Conservation (phyloP, 2,797 vertebrate species). For the Chelon auratus region DNA sequence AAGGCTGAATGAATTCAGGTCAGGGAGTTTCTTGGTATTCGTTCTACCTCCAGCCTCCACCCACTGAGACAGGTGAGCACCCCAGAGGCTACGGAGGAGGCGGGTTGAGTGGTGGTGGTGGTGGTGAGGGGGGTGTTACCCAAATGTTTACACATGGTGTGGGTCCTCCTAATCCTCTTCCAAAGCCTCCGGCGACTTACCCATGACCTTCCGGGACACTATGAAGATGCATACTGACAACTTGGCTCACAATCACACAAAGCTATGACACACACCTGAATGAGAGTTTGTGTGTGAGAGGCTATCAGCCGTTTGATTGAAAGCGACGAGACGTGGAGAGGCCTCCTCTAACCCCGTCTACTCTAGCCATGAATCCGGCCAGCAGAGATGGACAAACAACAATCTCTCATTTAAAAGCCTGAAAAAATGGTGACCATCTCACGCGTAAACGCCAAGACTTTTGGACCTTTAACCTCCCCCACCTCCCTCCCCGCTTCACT, state of each 20-base stretch:
- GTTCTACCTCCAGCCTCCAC: conserved; percentile 37
- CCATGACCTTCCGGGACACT: conserved; percentile 60
- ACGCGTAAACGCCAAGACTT: conserved; percentile 73
- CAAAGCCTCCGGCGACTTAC: conserved; percentile 62
- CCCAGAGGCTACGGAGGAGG: conserved; percentile 67
- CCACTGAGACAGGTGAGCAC: conserved; percentile 70
- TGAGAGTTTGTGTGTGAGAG: conserved; percentile 27
- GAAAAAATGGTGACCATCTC: conserved; percentile 74
- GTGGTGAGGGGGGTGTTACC: conserved; percentile 35
- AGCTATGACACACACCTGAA: conserved; percentile 50
- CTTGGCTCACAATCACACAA: conserved; percentile 51
- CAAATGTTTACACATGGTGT: conserved; percentile 77
- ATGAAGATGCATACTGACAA: conserved; percentile 69
- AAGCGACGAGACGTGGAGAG: conserved; percentile 43
- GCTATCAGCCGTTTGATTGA: conserved; percentile 42
- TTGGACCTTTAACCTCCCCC: conserved; percentile 66
- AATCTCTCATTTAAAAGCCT: conserved; percentile 57
- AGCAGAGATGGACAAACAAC: conserved; percentile 59
- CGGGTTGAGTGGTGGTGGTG: not conserved
- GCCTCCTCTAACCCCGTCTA: conserved; percentile 44
- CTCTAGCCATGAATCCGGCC: conserved; percentile 43
- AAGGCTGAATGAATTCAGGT: conserved; percentile 55
- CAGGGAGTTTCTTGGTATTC: conserved; percentile 53
- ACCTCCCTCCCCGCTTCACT: conserved; percentile 9
- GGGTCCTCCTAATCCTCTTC: conserved; percentile 74